Base-by-base conservation (phyloP, 2,113 vertebrate genomes). In the Arenaria interpres region DNA sequence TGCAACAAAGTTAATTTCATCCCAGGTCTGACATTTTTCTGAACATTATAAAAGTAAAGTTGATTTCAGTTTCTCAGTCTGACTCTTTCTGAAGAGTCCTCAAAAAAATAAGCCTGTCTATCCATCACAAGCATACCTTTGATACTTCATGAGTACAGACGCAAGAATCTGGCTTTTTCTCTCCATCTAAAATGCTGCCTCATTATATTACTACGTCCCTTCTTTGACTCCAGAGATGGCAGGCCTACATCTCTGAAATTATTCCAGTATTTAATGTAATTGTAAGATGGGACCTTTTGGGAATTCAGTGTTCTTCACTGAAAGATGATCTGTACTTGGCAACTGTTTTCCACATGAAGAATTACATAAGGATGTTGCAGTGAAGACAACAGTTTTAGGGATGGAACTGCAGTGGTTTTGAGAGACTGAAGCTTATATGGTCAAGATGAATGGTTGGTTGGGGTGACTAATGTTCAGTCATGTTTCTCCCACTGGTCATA, bases 321-420 rank as follows among this genome's bases (percentile, higher is more conserved):
- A 60, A 41, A 88, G 33, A 46, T 43, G 9, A 93, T 14, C 33
- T 78, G 33, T 56, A 30, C 18, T 41, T 82, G 88, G 62, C 78
- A 85, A 89, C 45, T 68, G 83, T 93, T 39, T 81, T 97, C 23
- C 75, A 92, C 69, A 76, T 87, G 21, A 95, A 90, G 94, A 80
- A 50, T 57, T 83, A 30, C 23, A 9, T 27, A 37, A n/a, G 45
- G 53, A 25, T 22, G 10, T 22, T 23, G 28, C 39, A 74, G 30
- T 57, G 68, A 84, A 75, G 33, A 53, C 8, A 5, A 45, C 28
- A 53, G 11, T 53, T 85, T 92, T 45, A 24, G 45, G 27, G 4
- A 8, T 3, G 5, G 7, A 30, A 4, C 35, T 80, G 35, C 27
- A 48, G 50, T 27, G 30, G 4, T 51, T 76, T 81, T 72, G 45